Percentiles rank a stretch among this genome's conserved stretches.
phyloP scores from a whole-genome alignment of 2,797 vertebrate genomes.

The Melanotaenia boesemani region DNA sequence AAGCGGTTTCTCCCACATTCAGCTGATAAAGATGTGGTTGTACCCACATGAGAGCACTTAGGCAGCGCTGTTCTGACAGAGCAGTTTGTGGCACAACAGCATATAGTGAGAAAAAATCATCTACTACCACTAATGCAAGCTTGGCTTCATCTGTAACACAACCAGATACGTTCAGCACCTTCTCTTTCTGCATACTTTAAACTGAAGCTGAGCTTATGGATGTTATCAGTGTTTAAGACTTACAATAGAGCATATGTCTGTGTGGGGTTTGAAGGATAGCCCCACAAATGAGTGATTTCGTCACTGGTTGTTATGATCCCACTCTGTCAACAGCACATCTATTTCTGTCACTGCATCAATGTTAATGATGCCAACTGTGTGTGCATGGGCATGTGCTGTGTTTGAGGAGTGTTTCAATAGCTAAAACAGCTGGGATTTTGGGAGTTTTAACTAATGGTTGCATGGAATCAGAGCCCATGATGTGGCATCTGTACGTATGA shows the following conservation, averaged over 20 bases:
- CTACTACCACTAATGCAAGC: not conserved
- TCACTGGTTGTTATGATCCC: conserved; percentile 58
- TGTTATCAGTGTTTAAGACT: conserved; percentile 11
- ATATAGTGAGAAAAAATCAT: not conserved
- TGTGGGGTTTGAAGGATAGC: conserved; percentile 25
- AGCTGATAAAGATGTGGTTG: conserved; percentile 41
- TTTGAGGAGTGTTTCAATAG: conserved; percentile 56
- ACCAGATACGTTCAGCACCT: conserved; percentile 4
- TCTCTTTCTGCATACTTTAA: conserved; percentile 9
- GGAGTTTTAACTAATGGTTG: conserved; percentile 45
- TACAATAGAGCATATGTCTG: conserved; percentile 19
- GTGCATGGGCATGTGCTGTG: conserved; percentile 27
- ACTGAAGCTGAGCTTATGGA: not conserved
- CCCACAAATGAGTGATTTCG: conserved; percentile 32
- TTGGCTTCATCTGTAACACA: not conserved
- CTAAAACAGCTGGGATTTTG: conserved; percentile 66
- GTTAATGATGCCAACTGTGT: conserved; percentile 62
- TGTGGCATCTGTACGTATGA: conserved; percentile 16
- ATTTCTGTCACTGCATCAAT: conserved; percentile 56
- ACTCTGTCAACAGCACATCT: conserved; percentile 60
- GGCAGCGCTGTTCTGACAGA: not conserved
- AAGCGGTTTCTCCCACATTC: conserved; percentile 36
- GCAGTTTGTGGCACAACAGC: not conserved
- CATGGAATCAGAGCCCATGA: conserved; percentile 43
- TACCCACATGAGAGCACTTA: conserved; percentile 18